Evolutionary conservation across 2,888 invertebrate genomes (phyloP), one percentile per base, ranked within the genome.

Genomic region (Drosophila hamatofila): DNA sequence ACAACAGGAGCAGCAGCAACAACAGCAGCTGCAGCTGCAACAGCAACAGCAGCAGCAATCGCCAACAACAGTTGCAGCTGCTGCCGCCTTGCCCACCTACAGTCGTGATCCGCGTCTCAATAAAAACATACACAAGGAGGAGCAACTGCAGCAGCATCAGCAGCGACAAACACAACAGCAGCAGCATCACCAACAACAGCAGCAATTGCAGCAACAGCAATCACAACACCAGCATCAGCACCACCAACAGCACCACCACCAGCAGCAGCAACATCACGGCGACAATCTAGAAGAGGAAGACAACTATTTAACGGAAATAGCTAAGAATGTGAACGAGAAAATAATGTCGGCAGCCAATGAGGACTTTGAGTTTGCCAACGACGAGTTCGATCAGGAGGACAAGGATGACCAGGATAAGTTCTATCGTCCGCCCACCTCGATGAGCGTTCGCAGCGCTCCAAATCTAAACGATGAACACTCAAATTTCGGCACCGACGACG

Each of bases 41-140:
- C 58, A 61, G 3, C 66, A 48, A 11, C 52, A 64, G 2, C 66
- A 51, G 8, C 52, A 55, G 21, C 30, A 12, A 37, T 52, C 51
- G 16, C 41, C 48, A 25, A 33, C 66, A 56, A 33, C 62, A 30
- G 44, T 23, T 30, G 39, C 48, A 37, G 49, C 46, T 57, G 59
- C 55, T 0, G 46, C 46, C 1, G 27, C 27, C 18, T 25, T 35
- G 21, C 60, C 83, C 35, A 75, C 88, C 9, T 91, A 89, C 14
- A 93, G 92, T 67, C 90, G 92, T 2, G 92, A 92, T 84, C 93
- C 92, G 4, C 90, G 92, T 3, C 86, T 92, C 0, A 92, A 92
- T 65, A 92, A 92, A 61, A 92, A 92, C 52, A 92, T 91, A 56
- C 92, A 92, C 64, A 90, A 90, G 37, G 91, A 90, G 27, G 54